Evolutionary conservation across 1,140 invertebrate genomes (phyloP).

Genomic region (Amphibalanus amphitrite): DNA sequence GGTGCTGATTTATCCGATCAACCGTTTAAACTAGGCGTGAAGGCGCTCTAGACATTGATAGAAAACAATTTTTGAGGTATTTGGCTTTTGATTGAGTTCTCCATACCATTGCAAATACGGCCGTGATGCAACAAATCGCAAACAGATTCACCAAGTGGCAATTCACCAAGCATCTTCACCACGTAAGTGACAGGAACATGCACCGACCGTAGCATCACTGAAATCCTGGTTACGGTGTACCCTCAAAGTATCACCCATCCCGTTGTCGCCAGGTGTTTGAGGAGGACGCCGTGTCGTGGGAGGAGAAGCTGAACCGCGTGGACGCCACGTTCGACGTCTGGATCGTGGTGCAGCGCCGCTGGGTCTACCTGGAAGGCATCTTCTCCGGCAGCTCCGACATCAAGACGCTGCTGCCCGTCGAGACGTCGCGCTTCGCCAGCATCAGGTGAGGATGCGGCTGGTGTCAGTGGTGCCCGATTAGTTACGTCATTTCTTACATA

Average conservation of each 20-base stretch:
- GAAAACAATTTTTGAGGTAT: too few relatives aligned
- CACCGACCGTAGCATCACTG: too few relatives aligned
- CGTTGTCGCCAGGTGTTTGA: constrained; percentile 53
- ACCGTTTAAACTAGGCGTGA: too few relatives aligned
- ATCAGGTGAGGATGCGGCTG: constrained; percentile 43
- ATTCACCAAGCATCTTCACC: too few relatives aligned
- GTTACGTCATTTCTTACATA: too few relatives aligned
- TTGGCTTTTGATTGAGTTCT: too few relatives aligned
- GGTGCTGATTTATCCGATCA: too few relatives aligned
- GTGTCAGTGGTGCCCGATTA: background rate
- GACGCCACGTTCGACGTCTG: constrained; percentile 97
- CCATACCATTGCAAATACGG: too few relatives aligned
- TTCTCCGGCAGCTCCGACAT: constrained; percentile 98
- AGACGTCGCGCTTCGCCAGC: constrained; percentile 92
- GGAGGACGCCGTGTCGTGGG: constrained; percentile 97
- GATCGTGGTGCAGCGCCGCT: constrained; percentile 98
- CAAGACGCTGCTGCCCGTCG: constrained; percentile 88
- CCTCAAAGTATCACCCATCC: background rate
- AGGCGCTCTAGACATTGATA: too few relatives aligned
- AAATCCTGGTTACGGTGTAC: background rate
- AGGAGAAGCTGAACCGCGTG: constrained; percentile 96
- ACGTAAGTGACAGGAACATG: too few relatives aligned
- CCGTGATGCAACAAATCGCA: too few relatives aligned
- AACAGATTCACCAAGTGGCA: too few relatives aligned
- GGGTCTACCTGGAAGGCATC: constrained; percentile 98